These are phyloP conservation scores for Solen grandis DNA, from an alignment of 1,140 invertebrate species.

Conservation along the genomic window DNA sequence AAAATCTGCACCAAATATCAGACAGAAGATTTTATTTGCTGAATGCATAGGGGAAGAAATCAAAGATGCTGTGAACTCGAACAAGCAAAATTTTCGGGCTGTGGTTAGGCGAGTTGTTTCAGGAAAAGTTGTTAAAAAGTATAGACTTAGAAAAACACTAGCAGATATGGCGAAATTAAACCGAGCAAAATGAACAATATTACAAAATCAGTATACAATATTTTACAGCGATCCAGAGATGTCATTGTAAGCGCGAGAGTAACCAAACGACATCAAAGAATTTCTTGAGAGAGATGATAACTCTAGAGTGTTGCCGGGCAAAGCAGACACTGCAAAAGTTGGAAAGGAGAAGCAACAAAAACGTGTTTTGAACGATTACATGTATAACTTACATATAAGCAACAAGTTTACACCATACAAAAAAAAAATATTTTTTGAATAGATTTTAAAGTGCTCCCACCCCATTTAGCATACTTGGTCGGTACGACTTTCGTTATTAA, in stretches of 20 bases:
- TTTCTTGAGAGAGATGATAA: conserved; percentile 23
- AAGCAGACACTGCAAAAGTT: no score
- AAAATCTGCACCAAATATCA: neutral
- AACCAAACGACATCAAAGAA: no score
- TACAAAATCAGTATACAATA: neutral
- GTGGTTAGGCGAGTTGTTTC: conserved; percentile 7
- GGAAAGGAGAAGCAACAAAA: conserved; percentile 13
- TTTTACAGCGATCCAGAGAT: neutral
- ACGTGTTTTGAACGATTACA: neutral
- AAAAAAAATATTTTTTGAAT: no score
- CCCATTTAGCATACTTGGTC: no score
- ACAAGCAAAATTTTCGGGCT: neutral
- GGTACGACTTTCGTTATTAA: no score
- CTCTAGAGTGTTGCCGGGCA: neutral
- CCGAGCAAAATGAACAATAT: neutral
- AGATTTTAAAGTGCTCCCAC: no score
- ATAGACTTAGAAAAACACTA: no score
- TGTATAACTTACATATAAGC: conserved; percentile 17
- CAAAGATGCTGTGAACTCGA: neutral
- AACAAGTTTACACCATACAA: no score
- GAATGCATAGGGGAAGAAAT: conserved; percentile 31
- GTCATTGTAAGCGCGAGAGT: neutral
- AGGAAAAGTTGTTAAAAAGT: conserved; percentile 16
- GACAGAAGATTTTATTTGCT: conserved; percentile 25
- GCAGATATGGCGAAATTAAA: no score